Conservation (phyloP, 1,140 invertebrate species). For the Plectrocnemia conspersa region DNA sequence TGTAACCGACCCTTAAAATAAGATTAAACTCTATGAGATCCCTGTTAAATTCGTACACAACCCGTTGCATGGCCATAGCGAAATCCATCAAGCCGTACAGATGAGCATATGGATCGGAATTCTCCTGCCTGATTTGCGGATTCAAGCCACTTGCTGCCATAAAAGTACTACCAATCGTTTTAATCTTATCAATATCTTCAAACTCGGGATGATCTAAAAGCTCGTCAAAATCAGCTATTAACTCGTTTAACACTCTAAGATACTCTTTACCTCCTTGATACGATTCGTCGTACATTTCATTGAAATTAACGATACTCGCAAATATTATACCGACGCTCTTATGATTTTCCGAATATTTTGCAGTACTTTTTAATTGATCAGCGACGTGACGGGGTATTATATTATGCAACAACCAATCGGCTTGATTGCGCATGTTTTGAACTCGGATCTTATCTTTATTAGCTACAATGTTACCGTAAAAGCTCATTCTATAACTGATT, state of each 20-base stretch:
- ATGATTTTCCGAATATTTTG: constrained; percentile 95
- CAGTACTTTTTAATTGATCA: constrained; percentile 85
- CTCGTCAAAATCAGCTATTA: constrained; percentile 94
- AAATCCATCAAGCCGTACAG: constrained; percentile 85
- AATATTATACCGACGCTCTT: constrained; percentile 91
- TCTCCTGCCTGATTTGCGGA: constrained; percentile 61
- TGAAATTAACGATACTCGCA: constrained; percentile 92
- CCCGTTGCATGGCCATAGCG: constrained; percentile 79
- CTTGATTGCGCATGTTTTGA: constrained; percentile 87
- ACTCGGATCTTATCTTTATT: constrained; percentile 79
- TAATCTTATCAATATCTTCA: constrained; percentile 92
- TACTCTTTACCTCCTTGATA: constrained; percentile 91
- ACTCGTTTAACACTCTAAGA: constrained; percentile 87
- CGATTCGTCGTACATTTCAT: constrained; percentile 93
- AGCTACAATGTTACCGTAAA: constrained; percentile 87
- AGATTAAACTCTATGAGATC: constrained; percentile 86
- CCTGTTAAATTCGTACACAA: constrained; percentile 82
- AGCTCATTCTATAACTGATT: constrained; percentile 88
- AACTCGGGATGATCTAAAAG: constrained; percentile 77
- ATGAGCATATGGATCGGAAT: constrained; percentile 66
- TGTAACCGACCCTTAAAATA: constrained; percentile 79
- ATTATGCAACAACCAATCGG: constrained; percentile 93
- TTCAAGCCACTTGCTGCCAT: constrained; percentile 96
- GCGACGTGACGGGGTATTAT: constrained; percentile 94
- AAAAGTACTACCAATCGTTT: constrained; percentile 95